These are phyloP conservation scores for Promerops cafer DNA, from an alignment of 2,113 vertebrate genomes.

Conservation along the genomic window DNA sequence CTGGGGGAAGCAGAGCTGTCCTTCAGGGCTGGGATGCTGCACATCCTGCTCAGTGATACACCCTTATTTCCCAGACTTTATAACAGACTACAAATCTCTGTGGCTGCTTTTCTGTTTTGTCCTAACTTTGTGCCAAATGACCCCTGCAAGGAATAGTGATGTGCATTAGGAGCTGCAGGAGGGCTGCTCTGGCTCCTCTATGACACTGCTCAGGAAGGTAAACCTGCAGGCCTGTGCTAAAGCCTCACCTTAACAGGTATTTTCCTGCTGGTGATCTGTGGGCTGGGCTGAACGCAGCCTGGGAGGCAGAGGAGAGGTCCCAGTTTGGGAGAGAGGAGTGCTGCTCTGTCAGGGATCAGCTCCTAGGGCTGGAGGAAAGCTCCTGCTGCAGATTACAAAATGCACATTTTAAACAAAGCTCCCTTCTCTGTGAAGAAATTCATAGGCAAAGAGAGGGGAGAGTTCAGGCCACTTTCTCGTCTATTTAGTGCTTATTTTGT, in stretches of 20 bases:
- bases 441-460: not conserved
- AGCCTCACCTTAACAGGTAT: not conserved
- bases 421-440: not conserved
- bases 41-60: rapidly evolving
- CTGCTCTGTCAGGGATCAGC: not conserved
- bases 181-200: not conserved
- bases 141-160: rapidly evolving
- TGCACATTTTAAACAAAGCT: not conserved
- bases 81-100: not conserved
- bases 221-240: not conserved
- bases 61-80: not conserved
- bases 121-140: not conserved
- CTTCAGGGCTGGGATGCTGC: not conserved
- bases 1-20: not conserved
- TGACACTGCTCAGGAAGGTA: not conserved
- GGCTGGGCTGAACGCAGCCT: not conserved
- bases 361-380: not conserved
- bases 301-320: not conserved
- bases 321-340: not conserved
- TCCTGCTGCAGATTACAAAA: not conserved
- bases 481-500: not conserved
- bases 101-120: not conserved
- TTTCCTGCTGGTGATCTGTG: not conserved
- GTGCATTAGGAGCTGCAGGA: not conserved
- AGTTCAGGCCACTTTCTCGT: not conserved